A percentile compares a stretch with the other conserved stretches of the same genome.
phyloP scores from a whole-genome alignment of 2,888 invertebrate species.

The Hedya salicella region DNA sequence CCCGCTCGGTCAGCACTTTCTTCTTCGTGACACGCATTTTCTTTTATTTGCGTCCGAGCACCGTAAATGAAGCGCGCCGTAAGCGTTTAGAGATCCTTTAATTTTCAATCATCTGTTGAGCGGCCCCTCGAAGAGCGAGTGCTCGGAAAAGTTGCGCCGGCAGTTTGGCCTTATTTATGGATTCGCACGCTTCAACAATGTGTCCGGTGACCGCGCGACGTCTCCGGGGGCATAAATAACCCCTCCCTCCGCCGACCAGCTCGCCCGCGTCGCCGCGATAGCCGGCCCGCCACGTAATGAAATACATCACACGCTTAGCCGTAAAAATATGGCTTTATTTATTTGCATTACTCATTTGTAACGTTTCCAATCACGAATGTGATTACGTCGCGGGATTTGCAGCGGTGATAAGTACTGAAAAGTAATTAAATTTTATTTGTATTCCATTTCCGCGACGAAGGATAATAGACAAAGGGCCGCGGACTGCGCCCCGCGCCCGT shows the following conservation, averaged over 20 bases:
- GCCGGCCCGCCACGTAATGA: slow-evolving; percentile 26
- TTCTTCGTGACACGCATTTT: slow-evolving; percentile 4
- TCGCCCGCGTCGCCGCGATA: slow-evolving; percentile 9
- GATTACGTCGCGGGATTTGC: neutral
- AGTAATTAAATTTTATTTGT: slow-evolving; percentile 15
- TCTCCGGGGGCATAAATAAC: neutral
- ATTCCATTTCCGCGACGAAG: slow-evolving; percentile 9
- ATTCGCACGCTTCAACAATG: slow-evolving; percentile 25
- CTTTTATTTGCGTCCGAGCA: neutral
- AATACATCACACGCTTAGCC: slow-evolving; percentile 27
- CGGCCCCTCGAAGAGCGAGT: neutral
- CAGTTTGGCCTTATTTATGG: slow-evolving; percentile 21
- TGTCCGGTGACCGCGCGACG: slow-evolving; percentile 8
- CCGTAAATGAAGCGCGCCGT: neutral
- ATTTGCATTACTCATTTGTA: slow-evolving; percentile 5
- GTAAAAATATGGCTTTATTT: slow-evolving; percentile 25
- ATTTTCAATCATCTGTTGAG: slow-evolving; percentile 9
- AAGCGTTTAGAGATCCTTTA: slow-evolving; percentile 2
- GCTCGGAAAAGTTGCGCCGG: slow-evolving; percentile 6
- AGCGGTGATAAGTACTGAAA: neutral
- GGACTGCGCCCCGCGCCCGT: neutral
- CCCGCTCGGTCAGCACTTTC: slow-evolving; percentile 3
- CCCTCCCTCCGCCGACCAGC: neutral
- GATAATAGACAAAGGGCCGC: neutral
- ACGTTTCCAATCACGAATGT: slow-evolving; percentile 13